Evolutionary conservation across 2,113 vertebrate genomes (phyloP).

Genomic region (Megaceryle torquata): DNA sequence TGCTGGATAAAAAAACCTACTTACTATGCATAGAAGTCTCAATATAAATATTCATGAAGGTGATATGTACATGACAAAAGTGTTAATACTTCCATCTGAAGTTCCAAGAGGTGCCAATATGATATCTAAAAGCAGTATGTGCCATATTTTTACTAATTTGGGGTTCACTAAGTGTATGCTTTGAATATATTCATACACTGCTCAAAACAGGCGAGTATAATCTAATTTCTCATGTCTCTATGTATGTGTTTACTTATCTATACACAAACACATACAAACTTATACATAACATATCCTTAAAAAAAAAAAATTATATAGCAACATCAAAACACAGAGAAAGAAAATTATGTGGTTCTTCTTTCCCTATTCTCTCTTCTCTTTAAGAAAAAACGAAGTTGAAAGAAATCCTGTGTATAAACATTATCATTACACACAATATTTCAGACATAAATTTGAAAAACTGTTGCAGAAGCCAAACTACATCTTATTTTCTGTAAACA

Average conservation of each 20-base stretch:
- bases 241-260: not conserved
- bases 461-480: not conserved
- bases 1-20: not conserved
- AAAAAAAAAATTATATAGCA: not conserved
- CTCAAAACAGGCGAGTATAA: not conserved
- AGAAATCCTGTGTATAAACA: not conserved
- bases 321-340: not conserved
- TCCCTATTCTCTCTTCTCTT: not conserved
- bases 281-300: not conserved
- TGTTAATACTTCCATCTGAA: constrained; percentile 62
- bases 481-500: not conserved
- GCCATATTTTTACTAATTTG: not conserved
- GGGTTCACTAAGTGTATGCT: not conserved
- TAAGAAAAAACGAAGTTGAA: not conserved
- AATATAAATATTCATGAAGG: constrained; percentile 25
- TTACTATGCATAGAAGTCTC: constrained; percentile 20
- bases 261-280: not conserved
- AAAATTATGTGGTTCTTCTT: not conserved
- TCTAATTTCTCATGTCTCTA: not conserved
- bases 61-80: constrained; percentile 42
- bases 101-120: constrained; percentile 20
- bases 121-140: constrained; percentile 16
- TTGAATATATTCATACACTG: not conserved
- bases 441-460: not conserved
- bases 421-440: not conserved